Base-by-base conservation (phyloP, 2,888 invertebrate species). In the Iphiclides podalirius region DNA sequence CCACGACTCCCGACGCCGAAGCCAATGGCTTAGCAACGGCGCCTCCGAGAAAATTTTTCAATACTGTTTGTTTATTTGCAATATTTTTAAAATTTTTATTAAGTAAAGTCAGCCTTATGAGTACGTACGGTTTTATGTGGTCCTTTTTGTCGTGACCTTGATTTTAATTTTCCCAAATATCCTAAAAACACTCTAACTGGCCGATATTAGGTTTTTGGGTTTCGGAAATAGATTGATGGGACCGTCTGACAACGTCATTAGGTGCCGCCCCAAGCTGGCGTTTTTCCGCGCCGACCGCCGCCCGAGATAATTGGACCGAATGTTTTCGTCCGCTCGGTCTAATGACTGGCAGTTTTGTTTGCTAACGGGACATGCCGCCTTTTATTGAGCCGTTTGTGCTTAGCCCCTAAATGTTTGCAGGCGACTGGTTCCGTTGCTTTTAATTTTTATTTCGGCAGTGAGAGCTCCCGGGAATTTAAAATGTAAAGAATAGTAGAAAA, bases 261-360 rank as follows among this genome's bases (percentile, higher is more conserved):
- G 80, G 81, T 75, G 57, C 63, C 65, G 70, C 68, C 66, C 72
- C 67, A 70, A 63, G 60, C 70, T 63, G 64, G 64, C 71, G 75
- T 80, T 83, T 83, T 84, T 75, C 73, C 68, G 61, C 51, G 57
- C 66, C 61, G 63, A 41, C 47, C 47, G 35, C 47, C 54, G 61
- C 64, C 59, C 64, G 63, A 74, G 75, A 84, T 84, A 85, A 86
- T 86, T 86, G 85, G 77, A 75, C 72, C 73, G 73, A 83, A 83
- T 81, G 79, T 81, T 85, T 80, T 81, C 78, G 73, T 72, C 75
- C 76, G 76, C 63, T 66, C 75, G 61, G 70, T 77, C 75, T 86
- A 85, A 86, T 85, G 85, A 85, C 86, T 79, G 79, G 79, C 82
- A 79, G 75, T 83, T 84, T 76, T 84, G 79, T 86, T 84, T 81